Evolutionary conservation across 2,113 vertebrate species (phyloP), one percentile per base, ranked within the genome.

Genomic region (Turdus rufiventris): DNA sequence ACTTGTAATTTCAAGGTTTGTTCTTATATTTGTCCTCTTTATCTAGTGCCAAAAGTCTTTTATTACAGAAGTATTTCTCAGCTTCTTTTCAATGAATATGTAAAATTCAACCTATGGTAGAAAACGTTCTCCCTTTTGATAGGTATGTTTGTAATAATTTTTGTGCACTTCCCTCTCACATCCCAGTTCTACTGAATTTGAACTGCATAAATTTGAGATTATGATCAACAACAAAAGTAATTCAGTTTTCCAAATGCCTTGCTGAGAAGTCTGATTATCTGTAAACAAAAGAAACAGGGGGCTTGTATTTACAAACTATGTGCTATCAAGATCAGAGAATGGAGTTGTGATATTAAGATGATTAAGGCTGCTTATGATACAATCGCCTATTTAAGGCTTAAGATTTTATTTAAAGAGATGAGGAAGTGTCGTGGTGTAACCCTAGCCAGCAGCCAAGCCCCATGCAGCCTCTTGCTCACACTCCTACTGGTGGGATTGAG

Each of bases 31-130:
- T 62, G 9, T 56, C 31, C 14, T 7, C 38, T 88, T 60, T 78
- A 84, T 71, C 21, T 81, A 24, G 18, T 86, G 56, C 43, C 76
- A 86, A 67, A 80, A 20, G 25, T 25, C 17, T 63, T 88, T 86
- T 63, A 81, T 29, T 74, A 67, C 16, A 83, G 47, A 88, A 67
- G 77, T 77, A 60, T 93, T 92, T 86, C 34, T 73, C 67, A 48
- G 13, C 25, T 57, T 20, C 29, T 84, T 93, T 84, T 63, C 47
- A 77, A 31, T 54, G 42, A 88, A 36, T 72, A 50, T 43, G 18
- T 88, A 76, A 77, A 76, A 62, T 85, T 76, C n/a, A 70, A 54
- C 29, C 12, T 51, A 38, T 47, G 43, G 19, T 36, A 74, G 36
- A 40, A 57, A 84, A 77, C 0, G 0, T 53, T 72, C 12, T 72